These are phyloP conservation scores for Leptoclinus maculatus DNA, from an alignment of 2,797 vertebrate genomes.

Conservation along the genomic window DNA sequence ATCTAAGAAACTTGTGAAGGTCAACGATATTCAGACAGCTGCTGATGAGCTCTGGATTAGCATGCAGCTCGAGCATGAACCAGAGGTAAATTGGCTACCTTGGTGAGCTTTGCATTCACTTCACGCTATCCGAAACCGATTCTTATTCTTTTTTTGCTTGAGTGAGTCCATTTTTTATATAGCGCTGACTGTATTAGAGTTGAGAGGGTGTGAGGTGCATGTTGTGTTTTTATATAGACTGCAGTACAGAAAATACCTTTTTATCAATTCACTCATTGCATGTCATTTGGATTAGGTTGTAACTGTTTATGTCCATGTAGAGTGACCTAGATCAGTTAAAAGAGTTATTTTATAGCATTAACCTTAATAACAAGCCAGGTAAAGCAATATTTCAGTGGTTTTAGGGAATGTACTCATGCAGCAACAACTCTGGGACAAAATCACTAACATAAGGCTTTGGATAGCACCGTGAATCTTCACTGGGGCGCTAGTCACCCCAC, in stretches of 20 bases:
- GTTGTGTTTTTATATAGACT: not conserved
- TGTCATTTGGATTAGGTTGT: too few species aligned
- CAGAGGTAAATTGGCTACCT: conserved; percentile 15
- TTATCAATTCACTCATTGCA: too few species aligned
- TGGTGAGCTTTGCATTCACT: not conserved
- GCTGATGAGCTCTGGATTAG: conserved; percentile 29
- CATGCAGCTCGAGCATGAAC: conserved; percentile 36
- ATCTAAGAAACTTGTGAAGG: conserved; percentile 10
- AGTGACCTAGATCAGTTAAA: too few species aligned
- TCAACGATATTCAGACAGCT: conserved; percentile 14
- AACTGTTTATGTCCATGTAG: too few species aligned
- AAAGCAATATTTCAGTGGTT: too few species aligned
- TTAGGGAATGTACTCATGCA: too few species aligned
- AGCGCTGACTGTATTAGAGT: not conserved
- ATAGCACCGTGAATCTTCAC: too few species aligned
- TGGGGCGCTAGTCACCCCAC: too few species aligned
- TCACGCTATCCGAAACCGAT: not conserved
- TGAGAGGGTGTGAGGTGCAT: not conserved
- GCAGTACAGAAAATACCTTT: not conserved
- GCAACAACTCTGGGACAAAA: too few species aligned
- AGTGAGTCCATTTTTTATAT: conserved; percentile 1
- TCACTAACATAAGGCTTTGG: too few species aligned
- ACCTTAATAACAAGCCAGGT: too few species aligned
- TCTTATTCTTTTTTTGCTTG: conserved; percentile 5
- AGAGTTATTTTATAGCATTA: too few species aligned